Conservation (phyloP, 2,888 invertebrate species). For the Torymus aiolomorphi region DNA sequence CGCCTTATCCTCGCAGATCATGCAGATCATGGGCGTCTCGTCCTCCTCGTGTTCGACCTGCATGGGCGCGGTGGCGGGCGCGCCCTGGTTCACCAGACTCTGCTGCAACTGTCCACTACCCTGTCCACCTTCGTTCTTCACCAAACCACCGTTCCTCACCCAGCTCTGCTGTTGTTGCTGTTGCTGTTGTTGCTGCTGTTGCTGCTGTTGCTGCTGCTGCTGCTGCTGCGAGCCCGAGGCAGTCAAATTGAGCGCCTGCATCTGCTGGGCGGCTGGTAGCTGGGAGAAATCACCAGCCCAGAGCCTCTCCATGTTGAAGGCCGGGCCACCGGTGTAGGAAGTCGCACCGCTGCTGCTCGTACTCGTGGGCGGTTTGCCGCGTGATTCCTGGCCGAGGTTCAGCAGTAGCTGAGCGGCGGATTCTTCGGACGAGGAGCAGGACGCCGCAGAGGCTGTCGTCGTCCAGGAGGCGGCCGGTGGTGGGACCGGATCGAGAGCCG, state of each 20-base stretch:
- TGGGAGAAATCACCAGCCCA: constrained; percentile 94
- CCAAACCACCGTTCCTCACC: constrained; percentile 72
- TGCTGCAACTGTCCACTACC: constrained; percentile 60
- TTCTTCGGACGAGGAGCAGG: constrained; percentile 77
- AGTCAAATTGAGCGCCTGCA: constrained; percentile 86
- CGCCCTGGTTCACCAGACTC: constrained; percentile 45
- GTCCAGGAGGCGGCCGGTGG: constrained; percentile 79
- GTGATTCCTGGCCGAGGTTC: constrained; percentile 84
- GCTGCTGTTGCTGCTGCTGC: constrained; percentile 57
- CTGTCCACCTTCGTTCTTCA: constrained; percentile 70
- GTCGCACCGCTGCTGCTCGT: background rate
- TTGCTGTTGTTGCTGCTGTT: constrained; percentile 59
- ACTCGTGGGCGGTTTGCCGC: constrained; percentile 74
- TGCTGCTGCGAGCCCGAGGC: constrained; percentile 70
- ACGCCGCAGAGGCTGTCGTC: constrained; percentile 76
- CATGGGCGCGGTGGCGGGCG: constrained; percentile 70
- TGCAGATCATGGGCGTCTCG: constrained; percentile 96
- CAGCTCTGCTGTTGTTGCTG: constrained; percentile 65
- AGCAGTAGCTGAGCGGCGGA: constrained; percentile 83
- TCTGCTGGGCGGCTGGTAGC: constrained; percentile 87
- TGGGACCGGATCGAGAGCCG: constrained; percentile 75
- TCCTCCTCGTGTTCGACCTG: constrained; percentile 84
- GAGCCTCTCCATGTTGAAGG: constrained; percentile 92
- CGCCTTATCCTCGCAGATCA: constrained; percentile 99
- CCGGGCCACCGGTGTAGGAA: constrained; percentile 76